Conservation (phyloP, 2,888 invertebrate genomes). For the Eristalis intricaria region DNA sequence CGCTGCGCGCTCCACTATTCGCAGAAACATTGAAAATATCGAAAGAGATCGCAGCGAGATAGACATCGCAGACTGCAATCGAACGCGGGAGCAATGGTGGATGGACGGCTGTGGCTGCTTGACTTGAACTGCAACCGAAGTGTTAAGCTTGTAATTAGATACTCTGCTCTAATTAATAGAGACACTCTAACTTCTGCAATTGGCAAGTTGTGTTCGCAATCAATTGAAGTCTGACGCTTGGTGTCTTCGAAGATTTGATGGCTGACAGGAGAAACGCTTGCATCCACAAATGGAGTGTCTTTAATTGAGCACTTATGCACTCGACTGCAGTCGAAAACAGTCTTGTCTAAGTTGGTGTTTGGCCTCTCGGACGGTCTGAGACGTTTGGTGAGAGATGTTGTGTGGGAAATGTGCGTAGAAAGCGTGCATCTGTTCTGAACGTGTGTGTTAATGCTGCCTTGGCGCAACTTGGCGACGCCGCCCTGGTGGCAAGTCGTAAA, state of each 20-base stretch:
- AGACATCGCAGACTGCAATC: neutral
- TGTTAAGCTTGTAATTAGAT: constrained; percentile 27
- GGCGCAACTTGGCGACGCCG: too few relatives aligned
- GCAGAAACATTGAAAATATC: constrained; percentile 1
- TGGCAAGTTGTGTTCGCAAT: neutral
- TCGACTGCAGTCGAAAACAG: neutral
- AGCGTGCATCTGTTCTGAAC: too few relatives aligned
- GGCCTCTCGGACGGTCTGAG: neutral
- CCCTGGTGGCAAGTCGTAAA: too few relatives aligned
- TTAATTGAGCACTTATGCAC: neutral
- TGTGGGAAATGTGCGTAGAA: neutral
- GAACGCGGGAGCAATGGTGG: neutral
- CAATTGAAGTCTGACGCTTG: neutral
- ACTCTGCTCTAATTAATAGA: constrained; percentile 8
- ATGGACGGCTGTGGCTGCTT: neutral
- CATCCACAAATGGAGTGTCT: neutral
- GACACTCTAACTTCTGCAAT: neutral
- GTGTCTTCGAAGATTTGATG: neutral
- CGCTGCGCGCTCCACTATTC: neutral
- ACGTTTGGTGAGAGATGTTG: neutral
- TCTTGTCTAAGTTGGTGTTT: too few relatives aligned
- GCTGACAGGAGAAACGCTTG: neutral
- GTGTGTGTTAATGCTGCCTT: too few relatives aligned
- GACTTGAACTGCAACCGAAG: neutral
- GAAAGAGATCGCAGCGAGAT: neutral